phyloP scores from a whole-genome alignment of 92 coral and sea anemone species.

The Parazoanthus atlanticus region DNA sequence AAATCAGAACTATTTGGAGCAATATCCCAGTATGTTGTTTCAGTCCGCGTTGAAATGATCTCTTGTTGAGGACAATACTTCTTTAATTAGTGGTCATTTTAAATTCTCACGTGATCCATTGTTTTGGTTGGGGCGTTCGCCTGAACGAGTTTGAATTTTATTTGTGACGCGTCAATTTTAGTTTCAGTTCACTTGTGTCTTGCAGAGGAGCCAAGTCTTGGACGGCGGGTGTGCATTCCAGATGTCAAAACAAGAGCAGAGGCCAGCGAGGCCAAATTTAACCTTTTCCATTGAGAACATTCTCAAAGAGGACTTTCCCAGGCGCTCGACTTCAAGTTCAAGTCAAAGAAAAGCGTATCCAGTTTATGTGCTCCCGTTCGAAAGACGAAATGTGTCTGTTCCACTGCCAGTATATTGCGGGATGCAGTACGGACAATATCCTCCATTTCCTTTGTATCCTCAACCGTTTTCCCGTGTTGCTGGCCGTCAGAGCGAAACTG shows the following conservation, averaged over 20 bases:
- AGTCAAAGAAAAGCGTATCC: slow-evolving; percentile 35
- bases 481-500: slow-evolving; percentile 29
- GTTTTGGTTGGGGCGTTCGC: slow-evolving; percentile 40
- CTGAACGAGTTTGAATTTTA: slow-evolving; percentile 37
- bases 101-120: slow-evolving; percentile 48
- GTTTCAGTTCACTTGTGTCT: slow-evolving; percentile 42
- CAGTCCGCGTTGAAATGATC: slow-evolving; percentile 40
- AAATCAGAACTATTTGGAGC: slow-evolving; percentile 25
- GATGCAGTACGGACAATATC: slow-evolving; percentile 32
- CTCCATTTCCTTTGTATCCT: slow-evolving; percentile 26
- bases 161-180: slow-evolving; percentile 31
- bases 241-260: slow-evolving; percentile 47
- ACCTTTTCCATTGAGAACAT: slow-evolving; percentile 41
- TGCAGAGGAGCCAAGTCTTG: slow-evolving; percentile 27
- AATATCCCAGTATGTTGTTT: slow-evolving; percentile 35
- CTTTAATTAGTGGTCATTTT: slow-evolving; percentile 41
- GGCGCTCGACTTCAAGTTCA: slow-evolving; percentile 2
- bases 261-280: slow-evolving; percentile 37
- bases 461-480: slow-evolving; percentile 32
- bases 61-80: slow-evolving; percentile 15
- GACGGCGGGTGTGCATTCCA: slow-evolving; percentile 25
- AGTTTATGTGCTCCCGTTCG: slow-evolving; percentile 24
- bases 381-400: slow-evolving; percentile 31
- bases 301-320: slow-evolving; percentile 32
- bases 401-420: slow-evolving; percentile 38